Evolutionary conservation across 2,113 vertebrate genomes (phyloP).

Genomic region (Desmodus rotundus): DNA sequence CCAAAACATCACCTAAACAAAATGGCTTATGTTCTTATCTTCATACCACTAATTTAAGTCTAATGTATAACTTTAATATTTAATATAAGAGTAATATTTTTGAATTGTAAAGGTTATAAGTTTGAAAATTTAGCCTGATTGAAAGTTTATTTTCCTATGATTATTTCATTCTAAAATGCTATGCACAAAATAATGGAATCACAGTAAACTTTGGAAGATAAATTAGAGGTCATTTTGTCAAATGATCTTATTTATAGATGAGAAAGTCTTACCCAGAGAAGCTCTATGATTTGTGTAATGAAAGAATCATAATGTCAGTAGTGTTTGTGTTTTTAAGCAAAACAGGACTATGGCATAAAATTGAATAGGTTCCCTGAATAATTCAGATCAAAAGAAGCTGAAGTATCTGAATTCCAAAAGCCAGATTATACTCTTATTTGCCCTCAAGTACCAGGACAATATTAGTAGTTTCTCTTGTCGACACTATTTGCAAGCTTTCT

Average conservation of each 20-base stretch:
- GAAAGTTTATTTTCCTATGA: constrained; percentile 42
- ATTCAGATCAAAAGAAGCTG: constrained; percentile 40
- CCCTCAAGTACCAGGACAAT: background rate
- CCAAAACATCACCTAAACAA: background rate
- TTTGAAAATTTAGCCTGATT: background rate
- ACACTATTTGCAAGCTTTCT: background rate
- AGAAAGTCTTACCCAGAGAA: constrained; percentile 22
- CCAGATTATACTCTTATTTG: background rate
- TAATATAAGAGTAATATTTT: background rate
- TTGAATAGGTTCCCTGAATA: constrained; percentile 23
- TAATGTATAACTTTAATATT: background rate
- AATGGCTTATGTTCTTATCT: background rate
- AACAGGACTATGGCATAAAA: constrained; percentile 48
- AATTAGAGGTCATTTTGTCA: constrained; percentile 4
- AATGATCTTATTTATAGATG: constrained; percentile 37
- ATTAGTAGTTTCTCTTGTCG: background rate
- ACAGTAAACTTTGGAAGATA: constrained; percentile 7
- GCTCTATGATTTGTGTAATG: constrained; percentile 24
- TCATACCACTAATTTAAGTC: background rate
- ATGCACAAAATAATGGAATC: background rate
- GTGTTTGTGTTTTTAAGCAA: constrained; percentile 41
- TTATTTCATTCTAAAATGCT: background rate
- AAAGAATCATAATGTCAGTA: constrained; percentile 44
- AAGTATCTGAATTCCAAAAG: constrained; percentile 15
- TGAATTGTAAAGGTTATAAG: background rate